Evolutionary conservation across 2,113 vertebrate genomes (phyloP).

Genomic region (Thomomys bottae): DNA sequence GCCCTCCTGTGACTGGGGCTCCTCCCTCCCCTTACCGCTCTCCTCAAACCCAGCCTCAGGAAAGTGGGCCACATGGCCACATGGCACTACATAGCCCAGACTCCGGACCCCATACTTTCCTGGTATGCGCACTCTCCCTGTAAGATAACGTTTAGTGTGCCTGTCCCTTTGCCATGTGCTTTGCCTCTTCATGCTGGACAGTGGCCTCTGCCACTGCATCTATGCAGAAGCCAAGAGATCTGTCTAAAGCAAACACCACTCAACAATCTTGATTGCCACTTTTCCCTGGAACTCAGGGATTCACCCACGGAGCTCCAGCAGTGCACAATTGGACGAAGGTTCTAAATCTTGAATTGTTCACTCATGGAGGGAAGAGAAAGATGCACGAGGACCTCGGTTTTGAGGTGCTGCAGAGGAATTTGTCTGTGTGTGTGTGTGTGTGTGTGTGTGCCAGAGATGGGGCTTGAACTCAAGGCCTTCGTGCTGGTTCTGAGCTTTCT

Average conservation of each 20-base stretch:
- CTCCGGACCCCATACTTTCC: rapidly evolving
- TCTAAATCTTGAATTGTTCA: background rate
- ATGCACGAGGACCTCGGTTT: no score
- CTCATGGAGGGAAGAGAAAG: background rate
- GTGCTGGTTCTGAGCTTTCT: no score
- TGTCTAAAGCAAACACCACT: no score
- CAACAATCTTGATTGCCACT: no score
- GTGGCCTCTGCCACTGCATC: background rate
- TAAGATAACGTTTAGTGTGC: background rate
- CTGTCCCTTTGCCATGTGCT: background rate
- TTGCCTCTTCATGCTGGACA: background rate
- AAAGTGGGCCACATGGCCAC: rapidly evolving
- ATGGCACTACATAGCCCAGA: rapidly evolving
- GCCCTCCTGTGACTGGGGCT: background rate
- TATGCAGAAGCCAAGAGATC: background rate
- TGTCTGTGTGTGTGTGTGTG: no score
- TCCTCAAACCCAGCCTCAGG: background rate
- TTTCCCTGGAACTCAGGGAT: no score
- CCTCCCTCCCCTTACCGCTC: background rate
- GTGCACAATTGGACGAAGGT: background rate
- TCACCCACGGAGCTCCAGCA: background rate
- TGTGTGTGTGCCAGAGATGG: no score
- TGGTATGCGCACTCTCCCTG: background rate
- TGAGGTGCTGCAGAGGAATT: no score
- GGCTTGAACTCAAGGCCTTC: no score